Percentiles rank a stretch among this genome's conserved stretches.
phyloP scores from a whole-genome alignment of 2,888 invertebrate genomes.

The Keiferia lycopersicella region DNA sequence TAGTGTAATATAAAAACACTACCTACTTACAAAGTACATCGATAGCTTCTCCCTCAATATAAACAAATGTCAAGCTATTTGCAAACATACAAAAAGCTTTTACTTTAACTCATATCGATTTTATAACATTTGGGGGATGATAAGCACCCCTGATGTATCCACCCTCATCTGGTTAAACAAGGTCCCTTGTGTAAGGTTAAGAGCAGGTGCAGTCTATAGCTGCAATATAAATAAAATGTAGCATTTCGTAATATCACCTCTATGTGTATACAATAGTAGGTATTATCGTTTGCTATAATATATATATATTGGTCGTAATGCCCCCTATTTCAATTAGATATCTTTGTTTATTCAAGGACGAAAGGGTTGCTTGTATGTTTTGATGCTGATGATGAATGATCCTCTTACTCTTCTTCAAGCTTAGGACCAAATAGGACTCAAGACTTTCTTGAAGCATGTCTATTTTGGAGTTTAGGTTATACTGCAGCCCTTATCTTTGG shows the following conservation, averaged over 20 bases:
- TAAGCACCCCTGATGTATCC: neutral
- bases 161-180: slow-evolving; percentile 2
- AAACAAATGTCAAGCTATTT: slow-evolving; percentile 7
- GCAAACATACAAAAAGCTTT: neutral
- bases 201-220: neutral
- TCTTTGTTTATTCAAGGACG: neutral
- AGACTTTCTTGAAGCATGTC: too few relatives aligned
- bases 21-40: neutral
- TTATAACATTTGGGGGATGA: neutral
- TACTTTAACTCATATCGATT: slow-evolving; percentile 5
- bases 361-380: neutral
- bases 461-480: too few relatives aligned
- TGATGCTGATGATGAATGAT: neutral
- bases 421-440: too few relatives aligned
- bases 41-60: neutral
- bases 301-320: too few relatives aligned
- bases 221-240: neutral
- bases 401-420: too few relatives aligned
- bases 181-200: neutral
- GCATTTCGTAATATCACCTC: neutral
- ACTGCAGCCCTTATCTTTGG: too few relatives aligned
- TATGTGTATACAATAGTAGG: neutral
- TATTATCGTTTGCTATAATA: neutral
- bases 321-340: neutral
- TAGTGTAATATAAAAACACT: neutral